These are phyloP conservation scores for Pangasius krempfi DNA, from an alignment of 2,797 vertebrate species.

Conservation along the genomic window DNA sequence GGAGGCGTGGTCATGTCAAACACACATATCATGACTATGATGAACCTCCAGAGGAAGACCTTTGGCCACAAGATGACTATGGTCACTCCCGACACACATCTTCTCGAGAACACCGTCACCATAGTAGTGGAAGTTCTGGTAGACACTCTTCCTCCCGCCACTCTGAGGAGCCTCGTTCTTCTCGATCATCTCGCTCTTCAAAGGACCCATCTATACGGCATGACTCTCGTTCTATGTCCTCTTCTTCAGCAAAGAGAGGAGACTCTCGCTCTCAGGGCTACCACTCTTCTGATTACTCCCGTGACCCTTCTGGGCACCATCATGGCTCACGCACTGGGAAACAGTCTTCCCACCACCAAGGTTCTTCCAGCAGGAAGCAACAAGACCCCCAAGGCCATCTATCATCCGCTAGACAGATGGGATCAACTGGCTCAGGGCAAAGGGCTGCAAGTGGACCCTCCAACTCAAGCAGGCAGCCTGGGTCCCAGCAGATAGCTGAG, in stretches of 20 bases:
- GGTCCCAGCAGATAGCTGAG: constrained; percentile 67
- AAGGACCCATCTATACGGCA: constrained; percentile 87
- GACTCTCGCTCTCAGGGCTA: constrained; percentile 82
- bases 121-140: constrained; percentile 80
- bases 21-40: constrained; percentile 97
- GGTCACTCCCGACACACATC: constrained; percentile 77
- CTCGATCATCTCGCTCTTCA: constrained; percentile 84
- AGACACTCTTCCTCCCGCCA: constrained; percentile 87
- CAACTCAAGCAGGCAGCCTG: constrained; percentile 71
- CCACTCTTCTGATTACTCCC: constrained; percentile 82
- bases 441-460: constrained; percentile 64
- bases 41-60: constrained; percentile 91
- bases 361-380: constrained; percentile 72
- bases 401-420: constrained; percentile 74
- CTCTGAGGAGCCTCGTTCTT: constrained; percentile 82
- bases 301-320: constrained; percentile 83
- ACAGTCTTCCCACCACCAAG: constrained; percentile 81
- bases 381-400: constrained; percentile 77
- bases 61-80: constrained; percentile 91
- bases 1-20: constrained; percentile 89
- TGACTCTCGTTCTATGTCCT: constrained; percentile 82
- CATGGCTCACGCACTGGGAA: constrained; percentile 82
- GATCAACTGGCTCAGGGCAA: constrained; percentile 66
- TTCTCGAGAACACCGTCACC: constrained; percentile 89
- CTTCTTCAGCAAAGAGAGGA: constrained; percentile 83